Evolutionary conservation across 2,888 invertebrate genomes (phyloP).

Genomic region (Tetheella fluctuosa): DNA sequence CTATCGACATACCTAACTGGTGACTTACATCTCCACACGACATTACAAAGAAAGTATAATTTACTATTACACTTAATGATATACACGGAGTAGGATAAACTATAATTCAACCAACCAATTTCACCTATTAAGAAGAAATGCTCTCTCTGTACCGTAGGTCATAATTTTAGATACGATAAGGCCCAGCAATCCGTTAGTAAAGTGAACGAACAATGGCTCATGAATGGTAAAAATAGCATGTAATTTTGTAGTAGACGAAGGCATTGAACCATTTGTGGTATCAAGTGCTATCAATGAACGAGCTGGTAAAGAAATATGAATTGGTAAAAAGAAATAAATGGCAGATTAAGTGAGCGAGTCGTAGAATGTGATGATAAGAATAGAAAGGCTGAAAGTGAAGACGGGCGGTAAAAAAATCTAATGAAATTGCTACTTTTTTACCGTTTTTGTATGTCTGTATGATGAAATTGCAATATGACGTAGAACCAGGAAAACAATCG

Average conservation of each 20-base stretch:
- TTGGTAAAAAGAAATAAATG: constrained; percentile 49
- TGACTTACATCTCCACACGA: constrained; percentile 13
- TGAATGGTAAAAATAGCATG: constrained; percentile 60
- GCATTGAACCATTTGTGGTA: constrained; percentile 32
- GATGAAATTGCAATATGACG: neutral
- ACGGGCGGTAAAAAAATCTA: constrained; percentile 21
- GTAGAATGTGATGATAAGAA: constrained; percentile 41
- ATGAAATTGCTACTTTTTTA: constrained; percentile 15
- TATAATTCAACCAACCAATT: constrained; percentile 44
- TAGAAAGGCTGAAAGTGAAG: constrained; percentile 41
- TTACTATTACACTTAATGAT: constrained; percentile 39
- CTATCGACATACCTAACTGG: constrained; percentile 12
- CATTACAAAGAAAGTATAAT: constrained; percentile 49
- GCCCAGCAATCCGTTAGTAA: constrained; percentile 31
- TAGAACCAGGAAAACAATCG: neutral
- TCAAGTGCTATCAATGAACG: constrained; percentile 15
- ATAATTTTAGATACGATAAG: constrained; percentile 67
- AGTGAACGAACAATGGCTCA: constrained; percentile 58
- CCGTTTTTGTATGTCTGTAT: neutral
- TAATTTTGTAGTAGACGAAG: constrained; percentile 50
- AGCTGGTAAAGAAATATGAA: constrained; percentile 37
- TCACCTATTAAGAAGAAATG: constrained; percentile 57
- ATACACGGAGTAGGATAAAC: constrained; percentile 26
- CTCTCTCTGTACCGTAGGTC: constrained; percentile 49
- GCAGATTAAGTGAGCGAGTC: constrained; percentile 28